These are phyloP conservation scores for Wiebesia pumilae DNA, from an alignment of 1,140 invertebrate species.

Conservation along the genomic window DNA sequence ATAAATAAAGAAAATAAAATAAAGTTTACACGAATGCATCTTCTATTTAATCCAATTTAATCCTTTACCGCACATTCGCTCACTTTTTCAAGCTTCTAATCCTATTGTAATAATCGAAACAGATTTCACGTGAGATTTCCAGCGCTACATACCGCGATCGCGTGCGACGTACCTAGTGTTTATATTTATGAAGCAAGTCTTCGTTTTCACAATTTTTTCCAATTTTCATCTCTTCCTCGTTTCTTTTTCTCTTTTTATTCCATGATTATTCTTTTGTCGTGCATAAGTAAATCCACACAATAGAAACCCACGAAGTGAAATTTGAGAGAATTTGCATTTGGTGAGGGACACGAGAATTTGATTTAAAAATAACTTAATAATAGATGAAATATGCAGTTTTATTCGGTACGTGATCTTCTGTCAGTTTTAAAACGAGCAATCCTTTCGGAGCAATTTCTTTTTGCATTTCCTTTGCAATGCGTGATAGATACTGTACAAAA, in stretches of 20 bases:
- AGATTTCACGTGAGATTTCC: constrained; percentile 27
- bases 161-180: not conserved
- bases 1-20: constrained; percentile 8
- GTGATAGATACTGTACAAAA: no score
- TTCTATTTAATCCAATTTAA: not conserved
- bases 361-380: constrained; percentile 16
- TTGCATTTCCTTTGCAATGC: not conserved
- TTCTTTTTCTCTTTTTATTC: not conserved
- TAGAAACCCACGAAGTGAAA: not conserved
- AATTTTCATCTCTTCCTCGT: not conserved
- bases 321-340: not conserved
- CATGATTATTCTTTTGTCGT: not conserved
- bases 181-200: not conserved
- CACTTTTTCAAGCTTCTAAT: not conserved
- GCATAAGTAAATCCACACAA: not conserved
- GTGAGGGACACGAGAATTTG: not conserved
- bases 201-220: not conserved
- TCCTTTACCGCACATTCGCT: not conserved
- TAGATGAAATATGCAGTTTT: not conserved
- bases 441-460: not conserved
- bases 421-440: not conserved
- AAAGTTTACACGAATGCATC: not conserved
- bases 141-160: not conserved
- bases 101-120: constrained; percentile 30
- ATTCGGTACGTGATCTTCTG: not conserved